Base-by-base conservation (phyloP, 2,888 invertebrate genomes). In the Phaonia tiefii region DNA sequence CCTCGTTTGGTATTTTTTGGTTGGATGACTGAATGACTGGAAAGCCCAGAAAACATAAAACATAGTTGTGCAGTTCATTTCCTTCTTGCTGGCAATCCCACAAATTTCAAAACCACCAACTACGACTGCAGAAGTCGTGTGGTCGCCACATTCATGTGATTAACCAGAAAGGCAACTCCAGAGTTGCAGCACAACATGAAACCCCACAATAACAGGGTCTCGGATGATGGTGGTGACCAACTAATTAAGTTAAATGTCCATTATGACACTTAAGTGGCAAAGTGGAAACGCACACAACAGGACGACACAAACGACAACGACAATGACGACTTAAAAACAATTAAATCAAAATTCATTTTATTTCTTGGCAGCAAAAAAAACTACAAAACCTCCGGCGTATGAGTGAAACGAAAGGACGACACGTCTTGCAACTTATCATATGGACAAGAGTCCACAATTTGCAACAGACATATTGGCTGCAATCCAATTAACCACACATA, bases 181-280 rank as follows among this genome's bases (percentile, higher is more conserved):
- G 26, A 31, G n/a, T 37, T 37, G 63, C 39, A 39, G 13, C 42
- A 42, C 63, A 39, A 63, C 63, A 63, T 63, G 63, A 63, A 39
- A 22, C 42, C 63, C 42, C 63, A 63, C 42, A 42, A 42, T 17
- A 13, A 4, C 63, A 42, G 39, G 1, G 60, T 20, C 37, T 20
- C 39, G 37, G 60, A 7, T 58, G 58, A 5, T 63, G 39, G 7
- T 60, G 75, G 67, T 81, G 78, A 78, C 72, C 81, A 75, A 69
- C 67, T 81, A 81, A 81, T 81, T 78, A 81, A 81, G 78, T 81
- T 81, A 78, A 81, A 78, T 69, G 78, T 78, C 81, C 78, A 81
- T 81, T 81, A 81, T 67, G 81, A 78, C 81, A 81, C 81, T 78
- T 78, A 78, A 81, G 81, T n/a, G 60, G 17, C 60, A 60, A 39